Base-by-base conservation (phyloP, 2,888 invertebrate genomes). In the Euplagia quadripunctaria region DNA sequence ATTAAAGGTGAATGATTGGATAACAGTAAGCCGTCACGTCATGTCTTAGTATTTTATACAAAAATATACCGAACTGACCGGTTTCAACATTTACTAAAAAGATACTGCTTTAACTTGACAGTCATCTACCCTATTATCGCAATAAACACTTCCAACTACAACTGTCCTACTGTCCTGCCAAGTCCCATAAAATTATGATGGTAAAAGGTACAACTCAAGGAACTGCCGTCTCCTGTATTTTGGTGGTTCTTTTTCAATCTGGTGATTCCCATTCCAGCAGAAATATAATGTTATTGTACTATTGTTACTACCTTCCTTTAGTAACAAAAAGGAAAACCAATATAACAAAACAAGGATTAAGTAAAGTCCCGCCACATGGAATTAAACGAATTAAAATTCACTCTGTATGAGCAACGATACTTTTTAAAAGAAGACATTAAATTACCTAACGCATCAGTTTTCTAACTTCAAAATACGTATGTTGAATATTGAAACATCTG, bases 401-500 rank as follows among this genome's bases (percentile, higher is more conserved):
- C 14, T 58, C 61, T 31, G 61, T 31, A 31, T n/a, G 16, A 14
- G 31, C 31, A 31, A 7, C 11, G 61, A 61, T 14, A 61, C 31
- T 31, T 31, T 61, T 31, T 61, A 61, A 31, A 31, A 61, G 14
- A 31, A 31, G 31, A 31, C 31, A 61, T 14, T 61, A 61, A 61
- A 61, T 14, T 6, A 31, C 31, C 31, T 61, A 61, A 12, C 31
- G 12, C 31, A 5, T 5, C 58, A 20, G 58, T 58, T 58, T 58
- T 58, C 58, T 58, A 58, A 3, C 20, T 11, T 20, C 61, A 31
- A 4, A 49, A 51, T 51, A 41, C 66, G 66, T 31, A 31, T 31
- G 49, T 9, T 51, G 66, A 68, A 58, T 68, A 42, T 68, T 61
- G 12, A 58, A 46, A 61, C 43, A 68, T 4, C 68, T 58, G 43